Evolutionary conservation across 2,113 vertebrate genomes (phyloP).

Genomic region (Noctilio leporinus): DNA sequence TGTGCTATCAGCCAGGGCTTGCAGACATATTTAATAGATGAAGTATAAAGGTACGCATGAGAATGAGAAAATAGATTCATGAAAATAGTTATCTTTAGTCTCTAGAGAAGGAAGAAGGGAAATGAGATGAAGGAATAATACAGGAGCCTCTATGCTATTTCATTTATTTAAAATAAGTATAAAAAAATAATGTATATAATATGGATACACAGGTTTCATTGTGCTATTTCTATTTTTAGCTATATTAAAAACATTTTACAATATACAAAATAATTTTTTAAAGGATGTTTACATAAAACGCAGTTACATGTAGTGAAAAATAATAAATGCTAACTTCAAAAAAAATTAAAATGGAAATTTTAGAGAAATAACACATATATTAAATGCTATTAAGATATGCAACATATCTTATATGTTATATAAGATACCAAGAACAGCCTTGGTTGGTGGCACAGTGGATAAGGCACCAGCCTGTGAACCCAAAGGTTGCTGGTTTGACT

Average conservation of each 20-base stretch:
- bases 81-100: background rate
- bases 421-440: constrained; percentile 1
- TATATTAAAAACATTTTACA: constrained; percentile 19
- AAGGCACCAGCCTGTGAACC: no score
- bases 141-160: background rate
- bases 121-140: background rate
- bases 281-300: constrained; percentile 19
- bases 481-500: no score
- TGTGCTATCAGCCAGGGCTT: no score
- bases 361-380: background rate
- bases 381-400: background rate
- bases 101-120: background rate
- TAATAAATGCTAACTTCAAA: constrained; percentile 8
- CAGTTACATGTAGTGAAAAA: background rate
- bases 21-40: background rate
- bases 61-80: background rate
- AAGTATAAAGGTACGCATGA: background rate
- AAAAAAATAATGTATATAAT: background rate
- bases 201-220: background rate
- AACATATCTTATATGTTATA: background rate
- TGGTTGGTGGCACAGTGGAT: no score
- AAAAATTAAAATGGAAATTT: background rate
- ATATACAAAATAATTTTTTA: background rate
- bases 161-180: background rate
- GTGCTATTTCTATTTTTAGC: background rate